phyloP scores from a whole-genome alignment of 1,140 invertebrate species.

The Bicyclus anynana region DNA sequence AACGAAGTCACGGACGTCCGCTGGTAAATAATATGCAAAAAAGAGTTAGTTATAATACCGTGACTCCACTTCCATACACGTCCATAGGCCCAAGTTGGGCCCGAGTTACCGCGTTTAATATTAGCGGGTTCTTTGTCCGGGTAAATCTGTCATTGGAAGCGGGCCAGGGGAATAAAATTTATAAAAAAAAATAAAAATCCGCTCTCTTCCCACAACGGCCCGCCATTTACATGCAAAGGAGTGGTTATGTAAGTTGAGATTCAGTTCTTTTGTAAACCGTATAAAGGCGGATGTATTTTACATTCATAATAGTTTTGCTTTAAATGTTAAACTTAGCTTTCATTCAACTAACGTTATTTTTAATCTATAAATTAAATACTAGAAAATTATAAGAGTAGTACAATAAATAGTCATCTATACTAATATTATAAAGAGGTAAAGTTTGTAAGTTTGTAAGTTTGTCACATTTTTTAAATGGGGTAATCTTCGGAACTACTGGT shows the following conservation, averaged over 20 bases:
- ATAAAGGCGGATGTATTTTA: background rate
- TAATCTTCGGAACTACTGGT: too few species aligned
- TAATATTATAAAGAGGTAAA: too few species aligned
- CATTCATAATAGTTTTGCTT: background rate
- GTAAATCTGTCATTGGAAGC: background rate
- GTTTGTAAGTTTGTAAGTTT: too few species aligned
- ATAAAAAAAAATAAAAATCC: background rate
- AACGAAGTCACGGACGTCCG: too few species aligned
- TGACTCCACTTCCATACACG: too few species aligned
- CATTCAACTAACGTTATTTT: background rate
- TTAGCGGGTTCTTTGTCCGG: background rate
- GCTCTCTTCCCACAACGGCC: background rate
- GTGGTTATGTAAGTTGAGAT: slow-evolving; percentile 2
- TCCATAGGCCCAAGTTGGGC: background rate
- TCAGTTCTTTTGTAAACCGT: slow-evolving; percentile 1
- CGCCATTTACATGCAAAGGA: background rate
- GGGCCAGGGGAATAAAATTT: background rate
- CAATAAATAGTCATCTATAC: too few species aligned
- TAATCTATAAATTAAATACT: background rate
- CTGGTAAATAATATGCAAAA: too few species aligned
- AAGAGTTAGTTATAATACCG: too few species aligned
- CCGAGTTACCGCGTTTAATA: background rate
- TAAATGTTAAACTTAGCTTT: background rate
- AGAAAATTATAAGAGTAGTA: too few species aligned
- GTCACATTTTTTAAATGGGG: too few species aligned